These are phyloP conservation scores for Morpho achilles DNA, from an alignment of 2,888 invertebrate genomes.

Conservation along the genomic window DNA sequence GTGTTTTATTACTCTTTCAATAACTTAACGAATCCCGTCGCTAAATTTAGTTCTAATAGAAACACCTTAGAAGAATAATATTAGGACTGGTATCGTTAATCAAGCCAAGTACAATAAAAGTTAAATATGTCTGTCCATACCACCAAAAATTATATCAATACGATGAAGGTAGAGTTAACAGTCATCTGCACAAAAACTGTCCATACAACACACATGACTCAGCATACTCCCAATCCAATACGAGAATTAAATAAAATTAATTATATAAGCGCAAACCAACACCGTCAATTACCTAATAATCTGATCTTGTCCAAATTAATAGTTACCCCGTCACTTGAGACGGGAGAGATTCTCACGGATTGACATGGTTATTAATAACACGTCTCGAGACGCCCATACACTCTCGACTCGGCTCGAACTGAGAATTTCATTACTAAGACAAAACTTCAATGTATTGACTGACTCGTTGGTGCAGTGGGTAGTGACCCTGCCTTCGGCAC, in stretches of 20 bases:
- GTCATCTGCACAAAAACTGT: constrained; percentile 18
- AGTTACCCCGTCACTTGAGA: constrained; percentile 58
- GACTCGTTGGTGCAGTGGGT: too few species aligned
- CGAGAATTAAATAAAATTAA: constrained; percentile 64
- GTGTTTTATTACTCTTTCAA: too few species aligned
- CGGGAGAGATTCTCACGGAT: constrained; percentile 66
- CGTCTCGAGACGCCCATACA: constrained; percentile 2
- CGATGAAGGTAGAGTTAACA: too few species aligned
- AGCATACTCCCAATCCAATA: constrained; percentile 57
- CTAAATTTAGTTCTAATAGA: too few species aligned
- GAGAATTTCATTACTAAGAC: background rate
- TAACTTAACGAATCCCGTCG: too few species aligned
- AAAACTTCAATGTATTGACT: background rate
- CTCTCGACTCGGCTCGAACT: constrained; percentile 6
- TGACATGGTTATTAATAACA: constrained; percentile 71
- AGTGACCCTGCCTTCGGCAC: too few species aligned
- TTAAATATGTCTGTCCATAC: too few species aligned
- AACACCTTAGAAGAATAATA: too few species aligned
- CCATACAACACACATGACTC: constrained; percentile 44
- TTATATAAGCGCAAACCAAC: constrained; percentile 60
- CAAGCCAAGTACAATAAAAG: too few species aligned
- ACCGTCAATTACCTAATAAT: constrained; percentile 69
- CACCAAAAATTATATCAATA: too few species aligned
- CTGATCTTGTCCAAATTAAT: constrained; percentile 63
- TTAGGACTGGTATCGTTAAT: too few species aligned